A percentile compares a stretch with the other conserved stretches of the same genome.
phyloP scores from a whole-genome alignment of 2,888 invertebrate genomes.

The Leistus spinibarbis region DNA sequence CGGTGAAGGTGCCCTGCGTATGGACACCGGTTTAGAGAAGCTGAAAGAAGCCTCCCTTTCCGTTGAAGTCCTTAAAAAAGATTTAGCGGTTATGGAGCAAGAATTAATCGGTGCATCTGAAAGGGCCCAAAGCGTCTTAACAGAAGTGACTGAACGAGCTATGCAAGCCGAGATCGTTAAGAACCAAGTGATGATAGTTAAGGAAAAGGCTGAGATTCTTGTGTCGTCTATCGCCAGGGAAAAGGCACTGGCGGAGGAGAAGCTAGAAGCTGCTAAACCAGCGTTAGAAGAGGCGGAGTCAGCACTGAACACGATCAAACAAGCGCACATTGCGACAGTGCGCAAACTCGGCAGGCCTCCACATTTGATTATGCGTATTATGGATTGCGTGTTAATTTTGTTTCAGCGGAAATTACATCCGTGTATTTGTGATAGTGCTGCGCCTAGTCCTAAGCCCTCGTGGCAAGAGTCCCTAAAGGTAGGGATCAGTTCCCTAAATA shows the following conservation, averaged over 20 bases:
- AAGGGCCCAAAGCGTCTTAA: slow-evolving; percentile 85
- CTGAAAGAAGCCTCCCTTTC: slow-evolving; percentile 94
- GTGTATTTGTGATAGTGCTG: slow-evolving; percentile 78
- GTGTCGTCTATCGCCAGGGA: slow-evolving; percentile 88
- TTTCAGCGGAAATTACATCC: slow-evolving; percentile 90
- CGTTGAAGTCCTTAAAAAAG: slow-evolving; percentile 88
- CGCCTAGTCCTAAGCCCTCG: slow-evolving; percentile 89
- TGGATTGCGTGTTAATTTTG: slow-evolving; percentile 94
- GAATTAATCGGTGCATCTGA: slow-evolving; percentile 91
- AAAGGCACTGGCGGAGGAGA: slow-evolving; percentile 88
- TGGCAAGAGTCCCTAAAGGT: slow-evolving; percentile 96
- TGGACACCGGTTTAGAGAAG: slow-evolving; percentile 96
- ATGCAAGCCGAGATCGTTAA: slow-evolving; percentile 95
- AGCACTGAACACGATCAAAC: slow-evolving; percentile 94
- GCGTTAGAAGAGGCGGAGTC: slow-evolving; percentile 94
- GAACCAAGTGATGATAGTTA: slow-evolving; percentile 93
- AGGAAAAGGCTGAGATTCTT: slow-evolving; percentile 91
- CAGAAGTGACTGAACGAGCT: slow-evolving; percentile 85
- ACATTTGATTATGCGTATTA: slow-evolving; percentile 96
- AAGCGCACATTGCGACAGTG: slow-evolving; percentile 93
- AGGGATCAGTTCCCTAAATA: too few species aligned
- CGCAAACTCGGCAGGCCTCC: slow-evolving; percentile 94
- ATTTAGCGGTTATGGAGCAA: slow-evolving; percentile 92
- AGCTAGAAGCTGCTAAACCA: slow-evolving; percentile 93
- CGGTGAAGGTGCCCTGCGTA: slow-evolving; percentile 86